Conservation (phyloP, 2,888 invertebrate genomes). For the Amitus sp. region DNA sequence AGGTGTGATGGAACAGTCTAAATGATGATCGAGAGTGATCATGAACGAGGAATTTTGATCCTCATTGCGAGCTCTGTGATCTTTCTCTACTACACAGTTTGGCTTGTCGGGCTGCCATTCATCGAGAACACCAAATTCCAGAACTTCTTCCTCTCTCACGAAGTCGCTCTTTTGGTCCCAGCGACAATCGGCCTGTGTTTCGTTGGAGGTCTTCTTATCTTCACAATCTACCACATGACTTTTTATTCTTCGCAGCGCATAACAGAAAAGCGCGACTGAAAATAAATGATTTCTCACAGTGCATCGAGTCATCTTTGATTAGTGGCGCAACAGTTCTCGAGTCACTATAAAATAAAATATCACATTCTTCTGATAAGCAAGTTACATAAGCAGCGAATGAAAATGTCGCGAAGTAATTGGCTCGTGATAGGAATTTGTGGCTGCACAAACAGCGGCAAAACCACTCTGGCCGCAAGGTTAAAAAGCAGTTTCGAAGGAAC, state of each 20-base stretch:
- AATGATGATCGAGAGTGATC: conserved; percentile 65
- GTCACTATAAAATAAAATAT: no score
- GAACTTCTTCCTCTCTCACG: conserved; percentile 54
- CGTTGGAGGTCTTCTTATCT: conserved; percentile 74
- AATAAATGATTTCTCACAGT: conserved; percentile 7
- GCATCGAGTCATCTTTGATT: no score
- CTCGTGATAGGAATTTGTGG: conserved; percentile 79
- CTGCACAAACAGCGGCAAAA: conserved; percentile 87
- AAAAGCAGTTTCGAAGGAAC: conserved; percentile 63
- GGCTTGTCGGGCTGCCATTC: conserved; percentile 77
- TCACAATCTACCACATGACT: conserved; percentile 71
- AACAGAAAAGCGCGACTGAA: conserved; percentile 24
- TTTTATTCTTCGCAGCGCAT: conserved; percentile 41
- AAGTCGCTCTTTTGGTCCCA: conserved; percentile 69
- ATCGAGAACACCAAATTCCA: conserved; percentile 72
- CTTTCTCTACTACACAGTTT: conserved; percentile 72
- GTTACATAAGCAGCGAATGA: background rate
- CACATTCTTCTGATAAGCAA: background rate
- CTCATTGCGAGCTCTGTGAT: conserved; percentile 68
- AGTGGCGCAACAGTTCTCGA: no score
- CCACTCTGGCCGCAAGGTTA: conserved; percentile 74
- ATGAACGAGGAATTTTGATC: conserved; percentile 70
- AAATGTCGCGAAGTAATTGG: conserved; percentile 67
- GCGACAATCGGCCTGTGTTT: conserved; percentile 73
- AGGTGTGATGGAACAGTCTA: background rate